Evolutionary conservation across 2,113 vertebrate genomes (phyloP).

Genomic region (Cynoglossus semilaevis): DNA sequence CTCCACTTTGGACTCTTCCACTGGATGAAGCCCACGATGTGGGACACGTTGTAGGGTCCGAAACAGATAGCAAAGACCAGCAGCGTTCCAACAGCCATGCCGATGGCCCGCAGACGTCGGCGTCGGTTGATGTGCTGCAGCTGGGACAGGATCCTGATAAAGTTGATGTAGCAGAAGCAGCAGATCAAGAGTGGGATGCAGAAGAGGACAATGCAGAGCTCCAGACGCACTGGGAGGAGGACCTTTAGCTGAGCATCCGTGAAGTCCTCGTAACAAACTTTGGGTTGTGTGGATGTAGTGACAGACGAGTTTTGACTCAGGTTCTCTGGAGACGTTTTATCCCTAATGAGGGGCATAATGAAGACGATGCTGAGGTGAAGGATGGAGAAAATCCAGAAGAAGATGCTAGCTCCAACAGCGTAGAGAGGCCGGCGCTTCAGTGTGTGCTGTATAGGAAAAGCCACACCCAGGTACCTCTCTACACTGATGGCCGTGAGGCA

Average conservation of each 20-base stretch:
- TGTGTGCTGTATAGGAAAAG: slow-evolving; percentile 83
- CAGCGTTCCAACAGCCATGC: slow-evolving; percentile 77
- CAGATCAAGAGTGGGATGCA: slow-evolving; percentile 78
- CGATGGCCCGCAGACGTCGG: slow-evolving; percentile 72
- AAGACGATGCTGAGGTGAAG: slow-evolving; percentile 82
- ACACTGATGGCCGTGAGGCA: slow-evolving; percentile 84
- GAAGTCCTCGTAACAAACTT: slow-evolving; percentile 81
- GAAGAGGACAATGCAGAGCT: slow-evolving; percentile 81
- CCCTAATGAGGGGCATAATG: slow-evolving; percentile 59
- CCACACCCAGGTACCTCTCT: slow-evolving; percentile 86
- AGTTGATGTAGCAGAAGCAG: slow-evolving; percentile 79
- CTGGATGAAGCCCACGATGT: slow-evolving; percentile 79
- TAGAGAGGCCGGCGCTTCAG: slow-evolving; percentile 70
- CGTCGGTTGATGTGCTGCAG: slow-evolving; percentile 71
- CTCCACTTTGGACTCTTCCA: slow-evolving; percentile 77
- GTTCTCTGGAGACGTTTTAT: accelerated
- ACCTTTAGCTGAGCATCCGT: slow-evolving; percentile 64
- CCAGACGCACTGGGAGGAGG: slow-evolving; percentile 80
- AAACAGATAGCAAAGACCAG: slow-evolving; percentile 83
- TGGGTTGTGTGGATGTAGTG: accelerated
- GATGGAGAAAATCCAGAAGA: slow-evolving; percentile 80
- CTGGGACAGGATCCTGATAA: slow-evolving; percentile 72
- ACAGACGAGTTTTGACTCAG: not conserved
- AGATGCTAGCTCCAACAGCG: slow-evolving; percentile 70
- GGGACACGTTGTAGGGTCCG: slow-evolving; percentile 86